Percentiles rank a stretch among this genome's conserved stretches.
Conservation (phyloP, 2,113 vertebrate genomes). For the Strigops habroptila region DNA sequence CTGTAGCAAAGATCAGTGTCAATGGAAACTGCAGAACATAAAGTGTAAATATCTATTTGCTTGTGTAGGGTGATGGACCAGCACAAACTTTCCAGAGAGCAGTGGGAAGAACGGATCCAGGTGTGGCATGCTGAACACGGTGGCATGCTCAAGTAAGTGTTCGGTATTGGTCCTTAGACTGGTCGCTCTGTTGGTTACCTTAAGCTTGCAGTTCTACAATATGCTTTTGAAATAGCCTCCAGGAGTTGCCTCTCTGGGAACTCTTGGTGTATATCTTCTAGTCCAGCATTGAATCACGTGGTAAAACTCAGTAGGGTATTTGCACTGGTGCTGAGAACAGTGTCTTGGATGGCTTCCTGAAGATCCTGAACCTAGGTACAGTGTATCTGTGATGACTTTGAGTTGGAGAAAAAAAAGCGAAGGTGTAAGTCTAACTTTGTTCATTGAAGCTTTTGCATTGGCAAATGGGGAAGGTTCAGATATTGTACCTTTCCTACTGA, state of each 20-base stretch:
- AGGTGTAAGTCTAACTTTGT: background rate
- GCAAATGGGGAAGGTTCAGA: background rate
- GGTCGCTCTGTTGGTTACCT: background rate
- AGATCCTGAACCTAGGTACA: background rate
- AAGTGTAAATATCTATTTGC: background rate
- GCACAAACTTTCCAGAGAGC: slow-evolving; percentile 91
- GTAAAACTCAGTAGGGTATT: background rate
- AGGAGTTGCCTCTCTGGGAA: background rate
- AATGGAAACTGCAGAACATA: background rate
- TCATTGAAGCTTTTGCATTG: background rate
- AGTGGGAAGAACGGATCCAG: slow-evolving; percentile 98
- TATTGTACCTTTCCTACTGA: background rate
- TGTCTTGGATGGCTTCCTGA: background rate
- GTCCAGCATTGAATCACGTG: background rate
- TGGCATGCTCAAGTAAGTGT: slow-evolving; percentile 91
- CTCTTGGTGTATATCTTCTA: background rate
- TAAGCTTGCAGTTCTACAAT: background rate
- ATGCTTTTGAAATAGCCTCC: background rate
- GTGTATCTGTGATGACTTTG: background rate
- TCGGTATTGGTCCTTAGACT: background rate
- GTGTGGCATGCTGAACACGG: slow-evolving; percentile 95
- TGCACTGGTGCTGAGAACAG: background rate
- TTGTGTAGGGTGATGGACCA: slow-evolving; percentile 89
- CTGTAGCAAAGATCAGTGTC: background rate
- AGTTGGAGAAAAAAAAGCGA: background rate